Conservation (phyloP, 2,888 invertebrate species). For the Acrobeloides nanus region DNA sequence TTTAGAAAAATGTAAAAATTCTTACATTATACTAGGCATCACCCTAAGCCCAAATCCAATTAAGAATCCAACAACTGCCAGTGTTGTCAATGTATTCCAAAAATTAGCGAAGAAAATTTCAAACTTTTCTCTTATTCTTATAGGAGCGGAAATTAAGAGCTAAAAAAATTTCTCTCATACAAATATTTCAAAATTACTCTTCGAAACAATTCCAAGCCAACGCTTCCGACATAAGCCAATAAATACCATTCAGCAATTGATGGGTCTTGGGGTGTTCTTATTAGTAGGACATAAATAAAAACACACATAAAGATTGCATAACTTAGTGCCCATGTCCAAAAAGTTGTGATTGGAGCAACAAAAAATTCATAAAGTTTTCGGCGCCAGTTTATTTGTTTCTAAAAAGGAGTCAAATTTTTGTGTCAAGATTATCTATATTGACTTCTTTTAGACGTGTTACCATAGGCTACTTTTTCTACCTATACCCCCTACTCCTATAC, state of each 20-base stretch:
- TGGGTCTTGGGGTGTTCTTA: conserved; percentile 40
- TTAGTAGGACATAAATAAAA: conserved; percentile 48
- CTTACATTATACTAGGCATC: no score
- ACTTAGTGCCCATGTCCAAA: conserved; percentile 79
- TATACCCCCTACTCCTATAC: no score
- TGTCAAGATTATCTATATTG: no score
- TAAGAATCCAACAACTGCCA: conserved; percentile 47
- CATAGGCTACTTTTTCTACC: no score
- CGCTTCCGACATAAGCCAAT: conserved; percentile 45
- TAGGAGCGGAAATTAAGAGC: conserved; percentile 49
- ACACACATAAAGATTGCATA: conserved; percentile 41
- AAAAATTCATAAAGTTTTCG: conserved; percentile 82
- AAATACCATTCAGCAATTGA: conserved; percentile 41
- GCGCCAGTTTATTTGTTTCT: conserved; percentile 34
- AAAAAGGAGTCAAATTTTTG: no score
- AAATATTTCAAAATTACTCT: conserved; percentile 48
- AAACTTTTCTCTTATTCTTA: conserved; percentile 53
- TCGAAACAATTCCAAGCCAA: conserved; percentile 42
- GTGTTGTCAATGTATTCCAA: conserved; percentile 55
- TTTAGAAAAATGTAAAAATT: no score
- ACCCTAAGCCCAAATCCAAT: conserved; percentile 20
- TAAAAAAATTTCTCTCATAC: conserved; percentile 54
- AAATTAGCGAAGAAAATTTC: conserved; percentile 45
- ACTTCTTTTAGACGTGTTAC: no score
- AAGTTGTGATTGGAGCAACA: conserved; percentile 95